phyloP scores from a whole-genome alignment of 2,888 invertebrate species.

The Ametastegia equiseti region DNA sequence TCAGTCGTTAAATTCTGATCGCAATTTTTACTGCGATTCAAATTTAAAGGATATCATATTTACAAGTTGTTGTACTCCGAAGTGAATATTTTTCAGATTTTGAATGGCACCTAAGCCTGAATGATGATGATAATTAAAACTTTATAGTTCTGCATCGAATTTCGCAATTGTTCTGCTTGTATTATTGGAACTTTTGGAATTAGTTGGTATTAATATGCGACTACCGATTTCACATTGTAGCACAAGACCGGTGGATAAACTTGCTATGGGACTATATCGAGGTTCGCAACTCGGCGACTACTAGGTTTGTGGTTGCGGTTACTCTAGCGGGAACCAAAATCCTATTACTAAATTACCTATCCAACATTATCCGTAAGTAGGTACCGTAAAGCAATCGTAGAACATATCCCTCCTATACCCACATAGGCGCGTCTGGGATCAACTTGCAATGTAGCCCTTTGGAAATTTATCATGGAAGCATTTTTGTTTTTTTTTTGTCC shows the following conservation, averaged over 20 bases:
- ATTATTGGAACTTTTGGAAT: background rate
- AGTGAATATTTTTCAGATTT: too few relatives aligned
- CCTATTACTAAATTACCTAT: constrained; percentile 58
- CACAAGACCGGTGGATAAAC: background rate
- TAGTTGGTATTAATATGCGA: background rate
- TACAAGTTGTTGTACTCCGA: too few relatives aligned
- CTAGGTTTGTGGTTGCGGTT: constrained; percentile 37
- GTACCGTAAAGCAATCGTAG: constrained; percentile 18
- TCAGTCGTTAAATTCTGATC: too few relatives aligned
- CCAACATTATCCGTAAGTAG: constrained; percentile 36
- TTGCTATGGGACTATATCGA: background rate
- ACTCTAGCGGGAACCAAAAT: constrained; percentile 55
- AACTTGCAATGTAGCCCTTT: background rate
- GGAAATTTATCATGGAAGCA: background rate
- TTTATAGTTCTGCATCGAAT: too few relatives aligned
- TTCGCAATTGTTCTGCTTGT: background rate
- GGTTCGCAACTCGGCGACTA: constrained; percentile 20
- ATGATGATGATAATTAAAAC: too few relatives aligned
- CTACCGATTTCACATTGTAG: background rate
- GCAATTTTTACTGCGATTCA: too few relatives aligned
- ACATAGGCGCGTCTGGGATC: background rate
- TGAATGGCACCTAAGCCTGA: too few relatives aligned
- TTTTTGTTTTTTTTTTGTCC: too few relatives aligned
- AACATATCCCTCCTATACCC: background rate
- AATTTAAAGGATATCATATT: too few relatives aligned